Conservation (phyloP, 2,797 vertebrate genomes). For the Cottoperca gobio region DNA sequence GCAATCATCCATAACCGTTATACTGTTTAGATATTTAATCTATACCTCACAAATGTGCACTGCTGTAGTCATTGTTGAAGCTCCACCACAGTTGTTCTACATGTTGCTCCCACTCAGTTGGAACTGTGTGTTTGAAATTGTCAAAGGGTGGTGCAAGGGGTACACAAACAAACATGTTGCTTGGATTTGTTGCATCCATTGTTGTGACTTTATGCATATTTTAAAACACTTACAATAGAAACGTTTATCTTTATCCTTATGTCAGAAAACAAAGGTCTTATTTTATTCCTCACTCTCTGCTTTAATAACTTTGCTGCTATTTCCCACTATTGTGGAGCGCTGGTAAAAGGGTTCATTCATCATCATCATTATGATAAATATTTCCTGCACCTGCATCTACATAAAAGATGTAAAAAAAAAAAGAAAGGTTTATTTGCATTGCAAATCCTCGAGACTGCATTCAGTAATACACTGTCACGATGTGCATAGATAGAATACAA, state of each 20-base stretch:
- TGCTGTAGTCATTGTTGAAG: neutral
- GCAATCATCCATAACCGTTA: neutral
- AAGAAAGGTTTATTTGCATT: slow-evolving; percentile 23
- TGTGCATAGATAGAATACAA: slow-evolving; percentile 3
- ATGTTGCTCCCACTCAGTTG: neutral
- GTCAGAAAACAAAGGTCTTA: slow-evolving; percentile 1
- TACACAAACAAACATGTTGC: neutral
- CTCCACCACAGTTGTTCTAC: neutral
- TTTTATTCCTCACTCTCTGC: slow-evolving; percentile 2
- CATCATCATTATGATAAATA: slow-evolving; percentile 34
- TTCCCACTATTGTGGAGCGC: neutral
- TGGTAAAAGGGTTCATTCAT: slow-evolving; percentile 28
- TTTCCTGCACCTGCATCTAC: neutral
- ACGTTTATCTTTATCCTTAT: slow-evolving; percentile 2
- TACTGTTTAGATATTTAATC: slow-evolving; percentile 15
- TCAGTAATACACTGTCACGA: neutral
- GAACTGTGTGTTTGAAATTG: neutral
- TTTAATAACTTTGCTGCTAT: slow-evolving; percentile 13
- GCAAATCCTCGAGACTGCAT: slow-evolving; percentile 4
- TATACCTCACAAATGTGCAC: neutral
- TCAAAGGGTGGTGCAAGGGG: neutral
- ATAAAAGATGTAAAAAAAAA: slow-evolving; percentile 20
- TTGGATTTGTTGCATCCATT: neutral
- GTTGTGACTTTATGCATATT: neutral
- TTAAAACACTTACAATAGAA: neutral